These are phyloP conservation scores for Drosophila nigromelanica DNA, from an alignment of 1,140 invertebrate species.

Conservation along the genomic window DNA sequence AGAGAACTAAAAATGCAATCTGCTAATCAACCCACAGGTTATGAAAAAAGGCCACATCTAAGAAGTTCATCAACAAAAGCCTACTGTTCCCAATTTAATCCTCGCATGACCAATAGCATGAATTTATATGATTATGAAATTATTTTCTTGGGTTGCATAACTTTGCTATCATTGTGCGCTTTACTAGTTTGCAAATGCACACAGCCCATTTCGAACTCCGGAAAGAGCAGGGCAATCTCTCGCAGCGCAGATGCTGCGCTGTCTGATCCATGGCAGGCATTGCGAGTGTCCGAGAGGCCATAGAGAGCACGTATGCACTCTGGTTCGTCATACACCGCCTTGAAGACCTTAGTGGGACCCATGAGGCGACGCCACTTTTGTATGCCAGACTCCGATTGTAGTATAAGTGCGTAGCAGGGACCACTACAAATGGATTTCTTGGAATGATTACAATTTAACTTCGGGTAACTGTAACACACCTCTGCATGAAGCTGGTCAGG, in stretches of 20 bases:
- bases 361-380: constrained; percentile 91
- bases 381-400: constrained; percentile 91
- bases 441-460: background rate
- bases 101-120: too few species aligned
- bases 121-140: too few species aligned
- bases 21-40: too few species aligned
- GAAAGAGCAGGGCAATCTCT: constrained; percentile 94
- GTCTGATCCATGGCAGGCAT: constrained; percentile 97
- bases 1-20: too few species aligned
- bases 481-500: constrained; percentile 93
- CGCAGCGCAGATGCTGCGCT: constrained; percentile 89
- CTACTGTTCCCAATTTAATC: too few species aligned
- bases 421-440: constrained; percentile 87
- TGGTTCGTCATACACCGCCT: constrained; percentile 91
- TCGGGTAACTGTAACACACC: constrained; percentile 84
- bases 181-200: too few species aligned
- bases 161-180: too few species aligned
- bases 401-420: constrained; percentile 90
- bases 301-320: constrained; percentile 91
- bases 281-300: constrained; percentile 96
- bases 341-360: constrained; percentile 94
- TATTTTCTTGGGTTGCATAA: too few species aligned
- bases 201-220: constrained; percentile 87
- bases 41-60: too few species aligned
- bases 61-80: too few species aligned